Conservation (phyloP, 2,888 invertebrate genomes). For the Leptopilina myrica region DNA sequence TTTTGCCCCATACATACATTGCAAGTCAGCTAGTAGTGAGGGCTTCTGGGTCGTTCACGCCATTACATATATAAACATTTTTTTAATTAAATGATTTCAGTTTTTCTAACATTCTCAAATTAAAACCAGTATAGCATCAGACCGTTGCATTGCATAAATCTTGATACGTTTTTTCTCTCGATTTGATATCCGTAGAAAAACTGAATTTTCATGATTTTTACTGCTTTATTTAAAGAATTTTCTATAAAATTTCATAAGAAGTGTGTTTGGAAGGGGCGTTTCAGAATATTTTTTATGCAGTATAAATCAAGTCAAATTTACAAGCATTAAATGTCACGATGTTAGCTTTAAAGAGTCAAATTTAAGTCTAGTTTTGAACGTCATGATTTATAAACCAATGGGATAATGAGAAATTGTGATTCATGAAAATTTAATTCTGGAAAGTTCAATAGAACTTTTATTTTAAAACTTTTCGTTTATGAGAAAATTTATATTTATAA, state of each 20-base stretch:
- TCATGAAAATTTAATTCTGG: neutral
- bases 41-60: too few species aligned
- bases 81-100: too few species aligned
- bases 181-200: neutral
- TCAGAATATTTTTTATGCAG: neutral
- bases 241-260: neutral
- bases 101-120: too few species aligned
- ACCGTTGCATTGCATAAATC: too few species aligned
- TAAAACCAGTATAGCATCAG: too few species aligned
- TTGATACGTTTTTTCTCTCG: neutral
- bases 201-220: neutral
- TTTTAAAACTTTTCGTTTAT: neutral
- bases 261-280: neutral
- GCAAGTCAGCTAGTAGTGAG: too few species aligned
- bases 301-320: constrained; percentile 20
- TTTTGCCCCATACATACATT: too few species aligned
- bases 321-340: constrained; percentile 21
- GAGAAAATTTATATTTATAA: neutral
- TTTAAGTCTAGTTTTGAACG: neutral
- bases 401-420: constrained; percentile 8
- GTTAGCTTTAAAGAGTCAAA: neutral
- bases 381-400: constrained; percentile 15
- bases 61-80: too few species aligned
- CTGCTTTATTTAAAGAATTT: neutral
- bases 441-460: neutral